Evolutionary conservation across 2,113 vertebrate species (phyloP).

Genomic region (Petrocephalus microphthalmus): DNA sequence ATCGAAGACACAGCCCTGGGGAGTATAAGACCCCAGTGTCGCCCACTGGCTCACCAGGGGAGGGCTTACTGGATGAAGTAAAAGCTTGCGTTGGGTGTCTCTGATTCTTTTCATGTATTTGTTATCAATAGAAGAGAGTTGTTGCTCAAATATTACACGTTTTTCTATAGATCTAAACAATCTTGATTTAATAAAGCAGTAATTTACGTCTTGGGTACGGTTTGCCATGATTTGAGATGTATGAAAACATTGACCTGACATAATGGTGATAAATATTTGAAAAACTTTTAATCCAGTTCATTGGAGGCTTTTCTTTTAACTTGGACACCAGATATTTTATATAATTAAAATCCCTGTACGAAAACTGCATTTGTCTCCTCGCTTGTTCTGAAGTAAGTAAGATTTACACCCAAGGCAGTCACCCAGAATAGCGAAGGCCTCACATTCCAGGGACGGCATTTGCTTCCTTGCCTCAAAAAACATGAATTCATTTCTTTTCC

Average conservation of each 20-base stretch:
- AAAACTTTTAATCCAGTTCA: neutral
- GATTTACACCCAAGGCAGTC: constrained; percentile 19
- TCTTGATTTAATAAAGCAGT: neutral
- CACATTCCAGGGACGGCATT: neutral
- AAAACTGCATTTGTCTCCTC: neutral
- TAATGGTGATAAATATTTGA: neutral
- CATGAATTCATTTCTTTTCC: constrained; percentile 24
- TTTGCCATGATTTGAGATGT: neutral
- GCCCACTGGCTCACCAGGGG: neutral
- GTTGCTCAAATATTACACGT: neutral
- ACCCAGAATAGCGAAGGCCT: constrained; percentile 3
- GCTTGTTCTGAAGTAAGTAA: constrained; percentile 21
- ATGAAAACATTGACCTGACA: neutral
- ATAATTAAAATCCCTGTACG: constrained; percentile 7
- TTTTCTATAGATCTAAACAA: neutral
- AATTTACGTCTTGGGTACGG: neutral
- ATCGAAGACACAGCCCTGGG: no score
- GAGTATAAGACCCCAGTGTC: neutral
- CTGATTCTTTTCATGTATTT: neutral
- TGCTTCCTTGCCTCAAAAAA: constrained; percentile 17
- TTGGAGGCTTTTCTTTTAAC: neutral
- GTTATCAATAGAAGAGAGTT: neutral
- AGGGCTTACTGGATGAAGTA: neutral
- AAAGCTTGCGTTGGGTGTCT: neutral
- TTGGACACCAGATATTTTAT: constrained; percentile 16